Conservation (phyloP, 2,113 vertebrate genomes). For the Sinocyclocheilus grahami region DNA sequence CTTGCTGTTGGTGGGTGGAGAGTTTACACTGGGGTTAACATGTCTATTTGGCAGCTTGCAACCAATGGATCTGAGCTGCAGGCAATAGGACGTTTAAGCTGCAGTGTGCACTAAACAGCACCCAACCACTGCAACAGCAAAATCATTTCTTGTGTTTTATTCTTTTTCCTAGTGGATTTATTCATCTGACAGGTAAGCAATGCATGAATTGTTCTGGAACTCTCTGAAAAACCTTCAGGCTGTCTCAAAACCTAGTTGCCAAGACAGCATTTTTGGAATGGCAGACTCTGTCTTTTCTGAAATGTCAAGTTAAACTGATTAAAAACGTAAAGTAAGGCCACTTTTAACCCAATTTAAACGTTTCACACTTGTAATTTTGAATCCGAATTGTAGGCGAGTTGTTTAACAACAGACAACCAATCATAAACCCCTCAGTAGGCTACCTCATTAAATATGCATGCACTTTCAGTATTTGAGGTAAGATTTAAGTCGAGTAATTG, state of each 20-base stretch:
- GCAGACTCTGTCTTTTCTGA: background rate
- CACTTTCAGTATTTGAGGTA: too few species aligned
- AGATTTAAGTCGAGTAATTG: too few species aligned
- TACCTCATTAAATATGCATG: background rate
- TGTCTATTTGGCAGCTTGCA: background rate
- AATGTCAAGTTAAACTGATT: background rate
- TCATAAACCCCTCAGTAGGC: background rate
- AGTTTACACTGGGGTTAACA: background rate
- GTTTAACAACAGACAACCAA: background rate
- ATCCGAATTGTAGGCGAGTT: background rate
- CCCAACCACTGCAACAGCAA: background rate
- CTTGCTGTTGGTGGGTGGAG: constrained; percentile 8
- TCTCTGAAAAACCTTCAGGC: background rate
- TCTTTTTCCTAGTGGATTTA: background rate
- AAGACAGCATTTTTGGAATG: background rate
- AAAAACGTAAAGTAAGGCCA: background rate
- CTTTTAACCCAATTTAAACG: background rate
- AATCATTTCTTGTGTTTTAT: background rate
- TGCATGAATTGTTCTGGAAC: background rate
- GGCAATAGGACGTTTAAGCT: background rate
- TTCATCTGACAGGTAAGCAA: constrained; percentile 17
- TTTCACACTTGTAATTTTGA: background rate
- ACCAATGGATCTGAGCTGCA: background rate
- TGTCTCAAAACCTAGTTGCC: background rate
- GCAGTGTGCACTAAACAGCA: background rate